Percentiles rank a stretch among this genome's conserved stretches.
phyloP scores from a whole-genome alignment of 1,140 invertebrate species.

The Maniola jurtina region DNA sequence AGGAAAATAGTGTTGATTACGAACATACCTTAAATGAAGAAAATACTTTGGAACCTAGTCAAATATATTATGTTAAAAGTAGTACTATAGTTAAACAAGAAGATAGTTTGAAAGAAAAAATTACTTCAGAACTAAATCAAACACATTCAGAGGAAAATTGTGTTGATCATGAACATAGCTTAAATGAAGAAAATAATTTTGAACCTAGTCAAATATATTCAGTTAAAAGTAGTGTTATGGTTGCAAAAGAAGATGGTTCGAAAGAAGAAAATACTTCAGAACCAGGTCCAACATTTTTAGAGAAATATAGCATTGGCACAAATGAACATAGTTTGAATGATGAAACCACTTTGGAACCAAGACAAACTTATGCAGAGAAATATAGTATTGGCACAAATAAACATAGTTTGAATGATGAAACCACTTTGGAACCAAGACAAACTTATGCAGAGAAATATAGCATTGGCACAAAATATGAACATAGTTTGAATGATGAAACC shows the following conservation, averaged over 20 bases:
- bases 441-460: no score
- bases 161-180: background rate
- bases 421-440: no score
- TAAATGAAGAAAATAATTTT: background rate
- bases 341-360: background rate
- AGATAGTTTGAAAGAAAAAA: background rate
- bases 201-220: no score
- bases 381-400: background rate
- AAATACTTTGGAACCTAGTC: no score
- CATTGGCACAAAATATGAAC: no score
- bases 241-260: background rate
- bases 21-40: no score
- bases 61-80: no score
- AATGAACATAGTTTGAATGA: background rate
- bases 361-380: background rate
- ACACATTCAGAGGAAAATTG: conserved; percentile 13
- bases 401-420: background rate
- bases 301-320: conserved; percentile 8
- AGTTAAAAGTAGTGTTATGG: no score
- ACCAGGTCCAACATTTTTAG: background rate
- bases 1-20: background rate
- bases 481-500: no score
- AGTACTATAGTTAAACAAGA: no score
- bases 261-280: background rate
- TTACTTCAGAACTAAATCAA: background rate